Percentiles rank a stretch among this genome's conserved stretches.
These are phyloP conservation scores for Xenentodon cancila DNA, from an alignment of 2,797 vertebrate species.

Conservation along the genomic window DNA sequence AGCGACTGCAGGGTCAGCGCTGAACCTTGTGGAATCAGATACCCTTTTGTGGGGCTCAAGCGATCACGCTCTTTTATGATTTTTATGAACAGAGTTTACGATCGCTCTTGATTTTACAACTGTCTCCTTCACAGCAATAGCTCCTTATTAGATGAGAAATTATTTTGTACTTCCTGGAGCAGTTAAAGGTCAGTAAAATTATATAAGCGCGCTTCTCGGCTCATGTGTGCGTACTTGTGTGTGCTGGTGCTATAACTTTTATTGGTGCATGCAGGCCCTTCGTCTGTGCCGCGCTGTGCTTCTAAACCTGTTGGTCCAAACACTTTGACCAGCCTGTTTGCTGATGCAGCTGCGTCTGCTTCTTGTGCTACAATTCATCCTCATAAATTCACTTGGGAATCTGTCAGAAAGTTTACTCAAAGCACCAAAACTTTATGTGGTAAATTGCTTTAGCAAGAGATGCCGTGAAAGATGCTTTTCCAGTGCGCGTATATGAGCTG, in stretches of 20 bases:
- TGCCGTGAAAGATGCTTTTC: slow-evolving; percentile 33
- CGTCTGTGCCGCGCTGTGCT: slow-evolving; percentile 34
- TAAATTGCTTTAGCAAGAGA: slow-evolving; percentile 28
- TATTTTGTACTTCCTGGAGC: slow-evolving; percentile 68
- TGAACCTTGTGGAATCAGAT: slow-evolving; percentile 40
- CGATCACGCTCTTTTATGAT: slow-evolving; percentile 62
- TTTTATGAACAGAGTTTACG: slow-evolving; percentile 73
- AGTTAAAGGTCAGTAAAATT: slow-evolving; percentile 71
- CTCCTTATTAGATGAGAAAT: slow-evolving; percentile 66
- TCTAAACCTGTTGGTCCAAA: slow-evolving; percentile 56
- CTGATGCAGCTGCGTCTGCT: slow-evolving; percentile 46
- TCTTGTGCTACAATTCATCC: slow-evolving; percentile 48
- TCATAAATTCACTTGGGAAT: slow-evolving; percentile 45
- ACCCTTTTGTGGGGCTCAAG: slow-evolving; percentile 51
- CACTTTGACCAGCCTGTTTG: slow-evolving; percentile 46
- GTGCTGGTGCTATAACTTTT: slow-evolving; percentile 40
- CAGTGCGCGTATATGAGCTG: slow-evolving; percentile 6
- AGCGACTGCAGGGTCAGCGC: slow-evolving; percentile 46
- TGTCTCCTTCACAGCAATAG: slow-evolving; percentile 59
- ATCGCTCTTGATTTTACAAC: slow-evolving; percentile 61
- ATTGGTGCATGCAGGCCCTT: slow-evolving; percentile 42
- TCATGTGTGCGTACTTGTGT: slow-evolving; percentile 24
- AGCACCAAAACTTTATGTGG: slow-evolving; percentile 36
- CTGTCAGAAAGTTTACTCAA: slow-evolving; percentile 49
- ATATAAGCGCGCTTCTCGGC: slow-evolving; percentile 44